These are phyloP conservation scores for Pitangus sulphuratus DNA, from an alignment of 2,797 vertebrate species.

Conservation along the genomic window DNA sequence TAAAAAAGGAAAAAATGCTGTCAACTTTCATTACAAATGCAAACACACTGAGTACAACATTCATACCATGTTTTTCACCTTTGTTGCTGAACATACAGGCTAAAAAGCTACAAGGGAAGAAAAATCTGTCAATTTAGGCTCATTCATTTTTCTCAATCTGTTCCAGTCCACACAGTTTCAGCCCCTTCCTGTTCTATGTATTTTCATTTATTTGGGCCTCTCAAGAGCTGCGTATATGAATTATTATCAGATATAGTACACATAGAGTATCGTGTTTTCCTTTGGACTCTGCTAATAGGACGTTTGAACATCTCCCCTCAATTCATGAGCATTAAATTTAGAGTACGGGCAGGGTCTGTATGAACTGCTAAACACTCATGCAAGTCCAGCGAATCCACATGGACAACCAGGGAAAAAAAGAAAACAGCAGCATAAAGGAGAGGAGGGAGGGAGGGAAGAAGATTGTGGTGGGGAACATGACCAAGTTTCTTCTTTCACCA, in stretches of 20 bases:
- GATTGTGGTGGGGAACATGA: slow-evolving; percentile 62
- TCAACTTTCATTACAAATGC: slow-evolving; percentile 66
- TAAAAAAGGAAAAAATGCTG: slow-evolving; percentile 62
- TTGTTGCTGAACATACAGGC: slow-evolving; percentile 75
- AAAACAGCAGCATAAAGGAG: slow-evolving; percentile 60
- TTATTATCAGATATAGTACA: not conserved
- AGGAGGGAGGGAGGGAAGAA: slow-evolving; percentile 9
- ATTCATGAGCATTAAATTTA: slow-evolving; percentile 14
- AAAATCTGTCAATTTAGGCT: slow-evolving; percentile 33
- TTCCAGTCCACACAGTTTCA: slow-evolving; percentile 57
- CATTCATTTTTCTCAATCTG: slow-evolving; percentile 24
- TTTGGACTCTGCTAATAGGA: slow-evolving; percentile 33
- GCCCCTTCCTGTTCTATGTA: slow-evolving; percentile 46
- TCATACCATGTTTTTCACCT: slow-evolving; percentile 63
- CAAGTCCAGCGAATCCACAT: slow-evolving; percentile 30
- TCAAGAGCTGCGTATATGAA: slow-evolving; percentile 9
- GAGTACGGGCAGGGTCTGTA: not conserved
- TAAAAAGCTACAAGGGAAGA: slow-evolving; percentile 59
- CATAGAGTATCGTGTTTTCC: not conserved
- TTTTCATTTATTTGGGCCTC: slow-evolving; percentile 31
- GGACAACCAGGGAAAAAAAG: slow-evolving; percentile 54
- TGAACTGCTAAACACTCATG: slow-evolving; percentile 40
- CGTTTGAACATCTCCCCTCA: slow-evolving; percentile 23
- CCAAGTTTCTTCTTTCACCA: slow-evolving; percentile 70
- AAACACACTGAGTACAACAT: slow-evolving; percentile 70